phyloP scores from a whole-genome alignment of 1,140 invertebrate genomes.

The Drosophila rhopaloa region DNA sequence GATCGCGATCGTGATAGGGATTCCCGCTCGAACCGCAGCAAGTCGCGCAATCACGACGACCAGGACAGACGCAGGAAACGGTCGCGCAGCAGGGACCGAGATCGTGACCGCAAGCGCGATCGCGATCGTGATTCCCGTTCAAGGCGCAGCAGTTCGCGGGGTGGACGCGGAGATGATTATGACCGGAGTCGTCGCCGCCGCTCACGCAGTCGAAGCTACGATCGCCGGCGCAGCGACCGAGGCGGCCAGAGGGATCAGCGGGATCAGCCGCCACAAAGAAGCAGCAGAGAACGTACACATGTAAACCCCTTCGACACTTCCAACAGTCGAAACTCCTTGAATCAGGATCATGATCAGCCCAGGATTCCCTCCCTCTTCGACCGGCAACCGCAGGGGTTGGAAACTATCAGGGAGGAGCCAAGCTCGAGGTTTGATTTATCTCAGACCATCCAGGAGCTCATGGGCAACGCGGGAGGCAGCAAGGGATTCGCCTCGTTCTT shows the following conservation, averaged over 20 bases:
- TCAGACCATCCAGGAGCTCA: slow-evolving; percentile 80
- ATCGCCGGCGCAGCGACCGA: slow-evolving; percentile 83
- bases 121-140: slow-evolving; percentile 65
- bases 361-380: slow-evolving; percentile 59
- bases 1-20: slow-evolving; percentile 84
- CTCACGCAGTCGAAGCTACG: slow-evolving; percentile 66
- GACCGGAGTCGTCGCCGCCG: slow-evolving; percentile 57
- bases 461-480: slow-evolving; percentile 85
- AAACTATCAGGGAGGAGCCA: slow-evolving; percentile 78
- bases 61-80: slow-evolving; percentile 61
- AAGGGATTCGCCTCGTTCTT: slow-evolving; percentile 85
- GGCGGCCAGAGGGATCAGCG: slow-evolving; percentile 77
- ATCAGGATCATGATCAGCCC: slow-evolving; percentile 47
- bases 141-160: slow-evolving; percentile 60
- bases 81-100: slow-evolving; percentile 82
- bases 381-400: slow-evolving; percentile 57
- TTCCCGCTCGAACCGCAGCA: slow-evolving; percentile 80
- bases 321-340: slow-evolving; percentile 84
- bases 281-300: slow-evolving; percentile 83
- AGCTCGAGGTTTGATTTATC: slow-evolving; percentile 75
- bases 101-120: slow-evolving; percentile 72
- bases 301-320: slow-evolving; percentile 85
- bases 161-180: slow-evolving; percentile 50
- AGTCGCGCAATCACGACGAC: slow-evolving; percentile 85
- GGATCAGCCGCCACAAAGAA: slow-evolving; percentile 83